Base-by-base conservation (phyloP, 2,113 vertebrate species). In the Rhipidura dahli region DNA sequence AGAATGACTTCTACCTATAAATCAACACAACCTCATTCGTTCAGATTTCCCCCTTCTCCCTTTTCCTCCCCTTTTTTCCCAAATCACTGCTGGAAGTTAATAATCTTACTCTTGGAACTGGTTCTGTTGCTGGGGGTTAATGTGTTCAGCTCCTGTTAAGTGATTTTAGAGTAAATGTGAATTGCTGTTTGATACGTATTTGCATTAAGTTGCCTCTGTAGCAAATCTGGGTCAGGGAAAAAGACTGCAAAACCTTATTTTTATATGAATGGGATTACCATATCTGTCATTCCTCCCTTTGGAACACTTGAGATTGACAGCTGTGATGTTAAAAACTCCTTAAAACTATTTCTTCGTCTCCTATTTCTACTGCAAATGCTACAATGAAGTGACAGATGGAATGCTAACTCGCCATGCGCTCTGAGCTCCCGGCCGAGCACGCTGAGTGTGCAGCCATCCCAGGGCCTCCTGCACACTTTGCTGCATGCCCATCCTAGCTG, bases 71-170 rank as follows among this genome's bases (percentile, higher is more conserved):
- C 69, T n/a, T 91, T 88, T 93, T 82, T 80, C 92, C 85, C 45
- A 53, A 96, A 76, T 96, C 94, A 79, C 96, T 83, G 92, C 91
- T 96, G 87, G 92, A 94, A 97, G 80, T 94, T 93, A 96, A 97
- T 94, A 95, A 92, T 93, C 87, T 80, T 87, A 94, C 35, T 97
- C 93, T 95, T 83, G 39, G 89, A 96, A 96, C 96, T 96, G 97
- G 96, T 97, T 97, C 96, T 94, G 97, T 96, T 97, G 96, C 97
- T 97, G 97, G 94, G 96, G 92, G 87, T 97, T 97, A 97, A 97
- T 97, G 97, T 97, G 96, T 96, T 97, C 96, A 94, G 91, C 87
- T 94, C 66, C 90, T 2, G 37, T 94, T 87, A 94, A 94, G 71
- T 72, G 75, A 93, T 94, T 92, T 92, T 69, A 73, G 87, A 94